Conservation (phyloP, 1,140 invertebrate genomes). For the Scaptomyza montana region DNA sequence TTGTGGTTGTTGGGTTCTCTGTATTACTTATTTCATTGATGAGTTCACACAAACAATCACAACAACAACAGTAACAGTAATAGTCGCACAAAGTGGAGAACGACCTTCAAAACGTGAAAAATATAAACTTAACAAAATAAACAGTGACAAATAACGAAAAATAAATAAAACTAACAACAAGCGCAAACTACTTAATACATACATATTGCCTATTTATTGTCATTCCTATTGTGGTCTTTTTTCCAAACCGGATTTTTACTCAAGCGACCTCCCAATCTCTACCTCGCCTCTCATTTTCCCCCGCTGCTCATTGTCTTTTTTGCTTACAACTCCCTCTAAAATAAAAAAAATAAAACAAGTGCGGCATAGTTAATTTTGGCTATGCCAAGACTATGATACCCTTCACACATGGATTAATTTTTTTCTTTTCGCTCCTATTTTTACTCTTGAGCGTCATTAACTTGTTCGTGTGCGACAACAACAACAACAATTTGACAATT, state of each 20-base stretch:
- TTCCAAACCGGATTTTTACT: conserved; percentile 43
- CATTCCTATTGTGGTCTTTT: conserved; percentile 50
- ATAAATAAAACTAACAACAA: conserved; percentile 41
- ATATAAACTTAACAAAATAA: conserved; percentile 45
- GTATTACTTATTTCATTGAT: conserved; percentile 57
- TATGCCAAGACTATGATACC: no score
- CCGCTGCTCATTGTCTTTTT: not conserved
- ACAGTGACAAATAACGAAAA: conserved; percentile 6
- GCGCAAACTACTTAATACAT: conserved; percentile 49
- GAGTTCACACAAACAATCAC: conserved; percentile 37
- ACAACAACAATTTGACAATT: no score
- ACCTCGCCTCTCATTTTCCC: not conserved
- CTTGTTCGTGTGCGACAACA: no score
- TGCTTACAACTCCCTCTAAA: conserved; percentile 39
- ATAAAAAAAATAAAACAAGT: no score
- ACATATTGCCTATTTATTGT: conserved; percentile 49
- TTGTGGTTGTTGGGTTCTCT: conserved; percentile 10
- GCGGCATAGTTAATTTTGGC: no score
- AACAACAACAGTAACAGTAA: conserved; percentile 32
- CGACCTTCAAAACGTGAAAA: conserved; percentile 60
- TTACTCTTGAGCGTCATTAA: no score
- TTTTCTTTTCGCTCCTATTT: no score
- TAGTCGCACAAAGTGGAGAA: conserved; percentile 46
- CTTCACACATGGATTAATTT: no score
- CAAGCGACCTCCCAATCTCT: not conserved